A percentile compares a stretch with the other conserved stretches of the same genome.
Conservation (phyloP, 2,888 invertebrate species). For the Onchidella celtica region DNA sequence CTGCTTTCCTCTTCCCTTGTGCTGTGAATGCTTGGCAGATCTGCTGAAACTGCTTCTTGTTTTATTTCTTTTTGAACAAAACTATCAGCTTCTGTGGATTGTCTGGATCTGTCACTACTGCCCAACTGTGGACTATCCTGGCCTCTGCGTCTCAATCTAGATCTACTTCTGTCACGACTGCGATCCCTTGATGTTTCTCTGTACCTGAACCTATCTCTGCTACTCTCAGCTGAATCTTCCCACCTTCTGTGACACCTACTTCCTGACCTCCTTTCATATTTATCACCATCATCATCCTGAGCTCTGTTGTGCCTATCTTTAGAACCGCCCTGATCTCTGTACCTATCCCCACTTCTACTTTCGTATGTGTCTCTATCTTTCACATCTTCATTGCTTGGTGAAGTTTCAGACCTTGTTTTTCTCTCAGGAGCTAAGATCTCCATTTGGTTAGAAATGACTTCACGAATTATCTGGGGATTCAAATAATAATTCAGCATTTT, state of each 20-base stretch:
- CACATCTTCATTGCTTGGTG: constrained; percentile 2
- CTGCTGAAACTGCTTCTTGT: too few species aligned
- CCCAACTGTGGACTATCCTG: background rate
- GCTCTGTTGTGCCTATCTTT: background rate
- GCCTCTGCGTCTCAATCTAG: background rate
- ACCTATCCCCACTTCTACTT: constrained; percentile 5
- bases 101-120: background rate
- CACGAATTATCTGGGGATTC: constrained; percentile 67
- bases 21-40: too few species aligned
- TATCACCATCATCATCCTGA: background rate
- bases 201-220: background rate
- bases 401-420: background rate
- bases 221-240: background rate
- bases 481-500: too few species aligned
- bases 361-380: background rate
- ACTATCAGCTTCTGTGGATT: background rate
- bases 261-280: background rate
- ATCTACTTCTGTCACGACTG: background rate
- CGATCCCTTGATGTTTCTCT: background rate
- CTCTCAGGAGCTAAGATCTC: constrained; percentile 60
- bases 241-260: background rate
- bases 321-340: background rate
- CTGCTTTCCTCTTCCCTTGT: background rate
- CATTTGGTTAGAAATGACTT: constrained; percentile 73
- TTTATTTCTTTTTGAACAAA: background rate